Conservation (phyloP, 2,888 invertebrate species). For the Thecophora atra region DNA sequence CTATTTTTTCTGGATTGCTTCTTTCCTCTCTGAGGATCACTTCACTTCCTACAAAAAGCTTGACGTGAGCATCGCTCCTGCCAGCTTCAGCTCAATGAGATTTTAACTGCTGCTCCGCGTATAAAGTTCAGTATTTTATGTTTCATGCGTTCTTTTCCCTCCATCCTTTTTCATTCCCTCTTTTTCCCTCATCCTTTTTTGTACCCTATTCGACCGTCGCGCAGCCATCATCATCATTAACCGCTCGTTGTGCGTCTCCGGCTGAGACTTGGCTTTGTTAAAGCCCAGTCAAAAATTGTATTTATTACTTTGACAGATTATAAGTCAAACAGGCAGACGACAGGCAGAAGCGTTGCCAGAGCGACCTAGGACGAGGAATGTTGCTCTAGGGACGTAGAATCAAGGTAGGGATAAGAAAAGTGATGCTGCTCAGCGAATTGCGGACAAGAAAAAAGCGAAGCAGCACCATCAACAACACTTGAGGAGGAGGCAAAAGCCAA, state of each 20-base stretch:
- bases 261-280: constrained; percentile 15
- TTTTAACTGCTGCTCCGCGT: not conserved
- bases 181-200: not conserved
- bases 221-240: constrained; percentile 13
- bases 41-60: not conserved
- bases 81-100: not conserved
- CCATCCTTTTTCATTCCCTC: constrained; percentile 1
- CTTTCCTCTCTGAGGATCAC: not conserved
- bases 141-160: constrained; percentile 17
- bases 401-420: no score
- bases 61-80: not conserved
- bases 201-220: not conserved
- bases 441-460: not conserved
- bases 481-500: not conserved
- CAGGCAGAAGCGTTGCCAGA: not conserved
- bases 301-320: constrained; percentile 51
- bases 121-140: constrained; percentile 53
- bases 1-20: not conserved
- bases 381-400: not conserved
- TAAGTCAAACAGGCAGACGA: not conserved
- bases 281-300: constrained; percentile 44
- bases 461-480: not conserved
- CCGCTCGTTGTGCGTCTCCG: not conserved
- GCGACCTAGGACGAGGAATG: not conserved
- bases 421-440: no score